Evolutionary conservation across 1,140 invertebrate genomes (phyloP), one percentile per base, ranked within the genome.

Genomic region (Yoshiicerus persimilis): DNA sequence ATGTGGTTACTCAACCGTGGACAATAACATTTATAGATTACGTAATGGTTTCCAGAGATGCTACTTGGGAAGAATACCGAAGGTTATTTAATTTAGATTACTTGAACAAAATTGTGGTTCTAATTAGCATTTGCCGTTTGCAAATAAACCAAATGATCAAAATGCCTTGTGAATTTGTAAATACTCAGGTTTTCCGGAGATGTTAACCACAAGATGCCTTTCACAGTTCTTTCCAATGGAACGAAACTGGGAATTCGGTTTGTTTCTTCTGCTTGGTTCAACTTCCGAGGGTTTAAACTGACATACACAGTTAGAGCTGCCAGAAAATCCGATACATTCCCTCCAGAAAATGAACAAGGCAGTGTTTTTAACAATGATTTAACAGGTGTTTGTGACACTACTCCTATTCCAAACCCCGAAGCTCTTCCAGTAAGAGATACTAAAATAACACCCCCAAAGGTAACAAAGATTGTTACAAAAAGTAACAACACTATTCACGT

Each of bases 221-320:
- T 84, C 34, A 87, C 90, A 30, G 11, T 90, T 25, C 41, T 89
- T 25, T 87, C 70, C 38, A 47, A 80, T 83, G 86, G 75, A 36
- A 90, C 85, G 32, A 80, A 25, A 47, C 11, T 90, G 6, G 87
- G 38, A 2, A 39, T 90, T 83, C 87, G 90, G 2, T 89, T 90
- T 62, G 77, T 89, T 4, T 70, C 90, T 16, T 83, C 64, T 3
- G 16, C 32, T 23, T 88, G 85, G 23, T 41, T 90, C 11, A 90
- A 90, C 62, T 90, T 89, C 87, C 84, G 90, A 27, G 90, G 90
- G 13, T 88, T 90, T 66, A 89, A 89, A 38, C 66, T 90, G 38
- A 32, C 62, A n/a, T 90, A 90, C 64, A 80, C 88, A 10, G 90
- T 90, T 8, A 66, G 84, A 25, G 20, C 84, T 16, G 23, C 32